Conservation (phyloP, 2,888 invertebrate species). For the Epsilonema sp. region DNA sequence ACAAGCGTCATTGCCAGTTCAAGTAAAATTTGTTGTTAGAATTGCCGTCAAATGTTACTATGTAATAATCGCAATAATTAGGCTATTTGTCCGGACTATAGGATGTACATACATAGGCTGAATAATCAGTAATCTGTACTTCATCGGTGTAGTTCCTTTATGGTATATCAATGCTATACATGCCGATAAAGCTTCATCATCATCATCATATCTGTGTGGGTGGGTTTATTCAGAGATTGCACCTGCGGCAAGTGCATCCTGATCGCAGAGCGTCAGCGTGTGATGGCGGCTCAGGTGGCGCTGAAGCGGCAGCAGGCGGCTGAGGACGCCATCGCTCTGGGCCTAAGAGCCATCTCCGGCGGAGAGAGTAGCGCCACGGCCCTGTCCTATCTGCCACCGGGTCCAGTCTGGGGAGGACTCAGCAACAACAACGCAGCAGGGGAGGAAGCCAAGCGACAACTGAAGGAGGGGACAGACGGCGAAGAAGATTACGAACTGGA, state of each 20-base stretch:
- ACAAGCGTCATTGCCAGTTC: constrained; percentile 77
- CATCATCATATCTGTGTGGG: background rate
- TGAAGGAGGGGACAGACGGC: too few relatives aligned
- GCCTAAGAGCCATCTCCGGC: constrained; percentile 30
- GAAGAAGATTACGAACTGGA: too few relatives aligned
- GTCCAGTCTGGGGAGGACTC: constrained; percentile 78
- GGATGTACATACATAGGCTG: too few relatives aligned
- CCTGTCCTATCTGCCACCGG: constrained; percentile 60
- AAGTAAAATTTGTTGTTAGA: constrained; percentile 15
- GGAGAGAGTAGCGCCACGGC: too few relatives aligned
- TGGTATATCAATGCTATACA: too few relatives aligned
- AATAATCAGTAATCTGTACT: too few relatives aligned
- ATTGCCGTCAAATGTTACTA: too few relatives aligned
- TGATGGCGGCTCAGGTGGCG: constrained; percentile 71
- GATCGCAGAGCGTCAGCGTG: constrained; percentile 82
- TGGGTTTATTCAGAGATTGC: constrained; percentile 47
- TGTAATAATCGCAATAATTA: too few relatives aligned
- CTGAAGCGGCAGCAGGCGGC: constrained; percentile 25
- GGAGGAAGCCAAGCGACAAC: background rate
- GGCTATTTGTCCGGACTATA: too few relatives aligned
- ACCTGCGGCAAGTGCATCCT: constrained; percentile 90
- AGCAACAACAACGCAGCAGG: too few relatives aligned
- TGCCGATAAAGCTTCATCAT: too few relatives aligned
- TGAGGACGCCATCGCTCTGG: constrained; percentile 25
- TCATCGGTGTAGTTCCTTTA: too few relatives aligned